Base-by-base conservation (phyloP, 2,113 vertebrate genomes). In the Misgurnus mizolepis region DNA sequence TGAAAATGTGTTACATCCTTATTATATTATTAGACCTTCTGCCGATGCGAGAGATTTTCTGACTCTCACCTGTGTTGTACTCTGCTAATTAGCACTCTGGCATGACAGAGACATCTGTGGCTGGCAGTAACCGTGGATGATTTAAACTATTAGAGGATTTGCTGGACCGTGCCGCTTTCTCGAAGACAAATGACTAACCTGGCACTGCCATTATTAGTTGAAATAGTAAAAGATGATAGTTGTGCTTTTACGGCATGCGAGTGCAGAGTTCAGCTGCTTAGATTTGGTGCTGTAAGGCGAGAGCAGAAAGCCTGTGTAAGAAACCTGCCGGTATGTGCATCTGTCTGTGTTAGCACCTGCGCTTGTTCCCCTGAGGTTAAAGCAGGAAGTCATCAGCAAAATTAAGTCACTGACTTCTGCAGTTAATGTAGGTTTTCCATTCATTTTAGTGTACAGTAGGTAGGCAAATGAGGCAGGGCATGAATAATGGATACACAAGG, bases 51-150 rank as follows among this genome's bases (percentile, higher is more conserved):
- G 78, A 67, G 49, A 82, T 61, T 61, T 76, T 76, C 80, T 58
- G 73, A 65, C 55, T 65, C 45, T 77, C 82, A 82, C 85, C 82
- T 66, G 50, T 68, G 72, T 69, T 61, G 69, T 70, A 49, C 68
- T 77, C 41, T 10, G 34, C 80, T 81, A 82, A 86, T 86, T 84
- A 84, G 80, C 58, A 22, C 72, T 67, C 78, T 55, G 70, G 76
- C 77, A 53, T 70, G 82, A 84, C 62, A 66, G 62, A 83, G 83
- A 84, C 83, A 84, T 83, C 80, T 82, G 85, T 50, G 74, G 39
- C 58, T 15, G 50, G 41, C 56, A 69, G 67, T 76, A 22, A 75
- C 11, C 11, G 18, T 43, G 50, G 76, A 39, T 74, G 72, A 80
- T 79, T 84, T 78, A 78, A 80, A 61, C 43, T 41, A 77, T 82